Base-by-base conservation (phyloP, 1,140 invertebrate species). In the Lucilia sericata region DNA sequence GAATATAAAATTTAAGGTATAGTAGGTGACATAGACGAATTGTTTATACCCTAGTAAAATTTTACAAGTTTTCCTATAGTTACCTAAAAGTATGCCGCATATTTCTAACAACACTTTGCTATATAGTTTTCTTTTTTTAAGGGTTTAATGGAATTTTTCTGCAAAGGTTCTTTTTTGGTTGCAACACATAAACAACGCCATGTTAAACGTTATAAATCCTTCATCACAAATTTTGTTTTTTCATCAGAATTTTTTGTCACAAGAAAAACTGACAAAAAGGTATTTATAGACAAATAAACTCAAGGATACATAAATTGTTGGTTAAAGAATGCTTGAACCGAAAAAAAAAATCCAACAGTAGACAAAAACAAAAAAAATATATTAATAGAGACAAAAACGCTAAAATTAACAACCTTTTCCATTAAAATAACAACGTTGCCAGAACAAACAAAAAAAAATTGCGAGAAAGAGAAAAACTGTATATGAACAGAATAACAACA, bases 401-500 rank as follows among this genome's bases (percentile, higher is more conserved):
- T 60, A 60, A 60, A 60, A 60, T 60, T 60, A 60, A 60, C 55
- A 60, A 60, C 55, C 55, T n/a, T n/a, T 60, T 60, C 55, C 55
- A 60, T 60, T 60, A 60, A 60, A 60, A 60, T 60, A n/a, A 60
- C 51, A 60, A 60, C n/a, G 55, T n/a, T 17, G 55, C 14, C 4
- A 60, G 14, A 60, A 60, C 14, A 14, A 17, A 60, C 14, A 17
- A n/a, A 60, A 60, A 60, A 60, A 60, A 17, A n/a, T 42, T 0
- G n/a, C 13, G 55, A 60, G n/a, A 3, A 42, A 55, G 17, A 3
- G 49, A 55, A 60, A 60, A 60, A 60, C 55, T 42, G 42, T 42
- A 42, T 42, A 42, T 42, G 42, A 42, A 10, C 42, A 42, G 42
- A 42, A 10, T 60, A 60, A n/a, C 55, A 60, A 60, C 55, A 60